phyloP scores from a whole-genome alignment of 2,888 invertebrate species.

The Brachypterus glaber region DNA sequence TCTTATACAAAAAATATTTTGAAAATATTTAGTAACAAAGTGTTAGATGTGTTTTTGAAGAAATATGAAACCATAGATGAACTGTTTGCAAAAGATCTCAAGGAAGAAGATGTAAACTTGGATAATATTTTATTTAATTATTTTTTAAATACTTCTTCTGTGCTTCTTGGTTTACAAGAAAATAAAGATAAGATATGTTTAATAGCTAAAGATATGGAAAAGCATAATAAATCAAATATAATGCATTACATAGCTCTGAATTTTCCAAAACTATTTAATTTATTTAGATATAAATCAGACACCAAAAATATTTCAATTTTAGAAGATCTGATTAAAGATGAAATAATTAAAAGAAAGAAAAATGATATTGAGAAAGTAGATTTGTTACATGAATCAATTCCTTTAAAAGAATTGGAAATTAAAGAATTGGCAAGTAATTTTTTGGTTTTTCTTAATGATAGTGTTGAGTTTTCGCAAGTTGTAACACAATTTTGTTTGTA shows the following conservation, averaged over 20 bases:
- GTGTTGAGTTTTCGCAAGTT: conserved; percentile 4
- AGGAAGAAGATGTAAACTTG: conserved; percentile 5
- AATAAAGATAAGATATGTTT: conserved; percentile 13
- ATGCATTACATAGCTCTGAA: conserved; percentile 15
- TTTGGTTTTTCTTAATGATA: conserved; percentile 18
- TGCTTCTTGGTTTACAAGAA: conserved; percentile 16
- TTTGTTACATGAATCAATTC: conserved; percentile 17
- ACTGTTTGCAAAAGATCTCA: conserved; percentile 9
- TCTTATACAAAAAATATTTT: conserved; percentile 3
- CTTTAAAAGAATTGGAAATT: conserved; percentile 8
- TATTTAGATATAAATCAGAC: background rate
- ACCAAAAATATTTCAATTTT: background rate
- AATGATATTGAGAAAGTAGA: conserved; percentile 19
- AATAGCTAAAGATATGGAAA: conserved; percentile 13
- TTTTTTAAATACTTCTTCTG: conserved; percentile 16
- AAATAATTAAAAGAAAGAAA: conserved; percentile 18
- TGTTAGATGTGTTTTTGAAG: conserved; percentile 10
- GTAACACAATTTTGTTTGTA: conserved; percentile 18
- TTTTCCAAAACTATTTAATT: conserved; percentile 7
- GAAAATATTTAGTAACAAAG: conserved; percentile 7
- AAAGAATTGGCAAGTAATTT: conserved; percentile 13
- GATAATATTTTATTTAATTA: conserved; percentile 6
- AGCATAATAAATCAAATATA: conserved; percentile 12
- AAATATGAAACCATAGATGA: conserved; percentile 13
- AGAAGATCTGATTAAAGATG: conserved; percentile 11